Conservation (phyloP, 92 coral and sea anemone species). For the Phymanthus crucifer region DNA sequence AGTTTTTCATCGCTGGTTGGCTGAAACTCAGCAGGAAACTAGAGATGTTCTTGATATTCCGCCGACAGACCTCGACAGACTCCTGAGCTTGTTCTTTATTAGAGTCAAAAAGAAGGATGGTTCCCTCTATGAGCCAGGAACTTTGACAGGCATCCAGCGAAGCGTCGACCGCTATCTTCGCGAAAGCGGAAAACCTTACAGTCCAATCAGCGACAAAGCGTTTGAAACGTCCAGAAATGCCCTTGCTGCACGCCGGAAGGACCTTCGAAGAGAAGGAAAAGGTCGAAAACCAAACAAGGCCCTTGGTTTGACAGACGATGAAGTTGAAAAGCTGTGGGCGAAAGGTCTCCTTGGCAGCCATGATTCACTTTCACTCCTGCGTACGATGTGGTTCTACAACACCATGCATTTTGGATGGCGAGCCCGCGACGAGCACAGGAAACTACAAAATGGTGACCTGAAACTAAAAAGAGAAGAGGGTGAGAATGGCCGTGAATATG, state of each 20-base stretch:
- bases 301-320: slow-evolving; percentile 15
- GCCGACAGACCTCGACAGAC: slow-evolving; percentile 35
- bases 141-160: slow-evolving; percentile 33
- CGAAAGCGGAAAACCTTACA: slow-evolving; percentile 14
- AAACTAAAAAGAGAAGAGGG: no score
- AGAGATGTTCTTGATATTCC: slow-evolving; percentile 22
- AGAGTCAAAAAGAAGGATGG: slow-evolving; percentile 29
- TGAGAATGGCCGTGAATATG: no score
- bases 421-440: no score
- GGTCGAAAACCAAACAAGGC: slow-evolving; percentile 36
- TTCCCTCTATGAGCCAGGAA: slow-evolving; percentile 38
- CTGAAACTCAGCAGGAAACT: no score
- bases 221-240: slow-evolving; percentile 30
- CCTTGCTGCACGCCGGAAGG: slow-evolving; percentile 25
- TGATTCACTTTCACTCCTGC: slow-evolving; percentile 32
- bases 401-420: slow-evolving; percentile 35
- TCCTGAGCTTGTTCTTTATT: slow-evolving; percentile 33
- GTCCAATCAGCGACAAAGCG: slow-evolving; percentile 30
- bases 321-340: slow-evolving; percentile 18
- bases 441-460: no score
- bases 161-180: slow-evolving; percentile 45
- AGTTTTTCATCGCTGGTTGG: no score
- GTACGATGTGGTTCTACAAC: slow-evolving; percentile 41
- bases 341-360: slow-evolving; percentile 30
- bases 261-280: slow-evolving; percentile 16